A percentile compares a stretch with the other conserved stretches of the same genome.
Evolutionary conservation across 2,888 invertebrate species (phyloP).

Genomic region (Antitype chi): DNA sequence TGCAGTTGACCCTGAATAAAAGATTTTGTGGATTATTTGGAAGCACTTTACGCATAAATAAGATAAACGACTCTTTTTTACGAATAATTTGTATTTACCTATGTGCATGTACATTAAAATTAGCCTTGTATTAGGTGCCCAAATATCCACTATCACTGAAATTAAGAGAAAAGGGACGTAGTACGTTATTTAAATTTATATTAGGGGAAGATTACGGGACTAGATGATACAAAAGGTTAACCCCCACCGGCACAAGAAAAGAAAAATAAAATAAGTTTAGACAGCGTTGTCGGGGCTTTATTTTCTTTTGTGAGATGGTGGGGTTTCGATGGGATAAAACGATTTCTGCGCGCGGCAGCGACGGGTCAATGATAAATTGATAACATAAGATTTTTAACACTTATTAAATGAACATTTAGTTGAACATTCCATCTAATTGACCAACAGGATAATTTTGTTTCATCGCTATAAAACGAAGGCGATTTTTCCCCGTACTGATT

Average conservation of each 20-base stretch:
- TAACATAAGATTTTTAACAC: background rate
- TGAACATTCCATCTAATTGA: constrained; percentile 1
- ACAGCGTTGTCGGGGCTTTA: no score
- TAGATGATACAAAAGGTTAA: constrained; percentile 8
- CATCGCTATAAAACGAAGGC: constrained; percentile 5
- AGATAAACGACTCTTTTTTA: constrained; percentile 29
- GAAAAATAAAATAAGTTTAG: background rate
- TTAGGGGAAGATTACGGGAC: constrained; percentile 6
- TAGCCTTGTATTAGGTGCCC: constrained; percentile 14
- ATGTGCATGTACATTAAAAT: constrained; percentile 5
- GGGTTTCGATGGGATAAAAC: no score
- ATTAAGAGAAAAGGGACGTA: constrained; percentile 12
- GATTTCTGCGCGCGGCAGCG: background rate
- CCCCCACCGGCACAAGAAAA: background rate
- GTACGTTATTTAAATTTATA: constrained; percentile 22
- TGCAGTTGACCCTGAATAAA: constrained; percentile 29
- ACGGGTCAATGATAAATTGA: no score
- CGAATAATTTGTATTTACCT: constrained; percentile 3
- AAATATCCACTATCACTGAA: constrained; percentile 5
- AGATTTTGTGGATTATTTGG: constrained; percentile 18
- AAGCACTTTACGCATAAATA: constrained; percentile 21
- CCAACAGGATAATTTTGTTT: constrained; percentile 42
- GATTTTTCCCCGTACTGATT: constrained; percentile 33
- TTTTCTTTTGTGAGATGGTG: no score
- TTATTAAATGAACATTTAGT: background rate